A percentile compares a stretch with the other conserved stretches of the same genome.
Conservation (phyloP, 2,113 vertebrate genomes). For the Neomonachus schauinslandi region DNA sequence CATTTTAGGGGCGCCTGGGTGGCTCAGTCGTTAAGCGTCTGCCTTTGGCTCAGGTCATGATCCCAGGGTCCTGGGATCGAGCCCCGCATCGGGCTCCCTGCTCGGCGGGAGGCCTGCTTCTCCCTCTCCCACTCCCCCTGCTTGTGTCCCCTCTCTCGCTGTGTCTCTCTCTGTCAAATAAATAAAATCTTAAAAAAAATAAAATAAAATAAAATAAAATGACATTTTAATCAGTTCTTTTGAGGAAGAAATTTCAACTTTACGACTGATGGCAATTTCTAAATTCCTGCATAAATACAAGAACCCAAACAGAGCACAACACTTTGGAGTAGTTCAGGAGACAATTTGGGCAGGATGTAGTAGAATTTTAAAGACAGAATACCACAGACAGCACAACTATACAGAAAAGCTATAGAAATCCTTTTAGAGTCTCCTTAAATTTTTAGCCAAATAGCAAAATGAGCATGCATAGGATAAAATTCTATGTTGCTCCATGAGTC, state of each 20-base stretch:
- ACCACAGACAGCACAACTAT: not conserved
- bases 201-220: too few relatives aligned
- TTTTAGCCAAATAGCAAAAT: not conserved
- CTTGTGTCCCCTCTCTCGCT: too few relatives aligned
- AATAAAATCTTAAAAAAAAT: too few relatives aligned
- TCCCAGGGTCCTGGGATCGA: too few relatives aligned
- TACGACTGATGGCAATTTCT: not conserved
- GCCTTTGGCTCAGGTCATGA: too few relatives aligned
- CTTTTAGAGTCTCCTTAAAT: not conserved
- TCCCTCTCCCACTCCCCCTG: too few relatives aligned
- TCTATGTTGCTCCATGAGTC: not conserved
- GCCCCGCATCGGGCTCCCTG: too few relatives aligned
- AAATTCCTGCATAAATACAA: not conserved
- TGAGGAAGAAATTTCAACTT: not conserved
- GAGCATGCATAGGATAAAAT: not conserved
- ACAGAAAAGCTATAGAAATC: not conserved
- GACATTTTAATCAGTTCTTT: not conserved
- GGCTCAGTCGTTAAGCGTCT: too few relatives aligned
- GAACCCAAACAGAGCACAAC: not conserved
- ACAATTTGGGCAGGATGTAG: not conserved
- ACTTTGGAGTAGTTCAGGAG: not conserved
- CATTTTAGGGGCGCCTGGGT: too few relatives aligned
- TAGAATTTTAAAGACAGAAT: not conserved
- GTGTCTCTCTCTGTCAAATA: too few relatives aligned
- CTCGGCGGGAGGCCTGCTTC: too few relatives aligned